Base-by-base conservation (phyloP, 2,797 vertebrate genomes). In the Gymnoscopelus microlampas region DNA sequence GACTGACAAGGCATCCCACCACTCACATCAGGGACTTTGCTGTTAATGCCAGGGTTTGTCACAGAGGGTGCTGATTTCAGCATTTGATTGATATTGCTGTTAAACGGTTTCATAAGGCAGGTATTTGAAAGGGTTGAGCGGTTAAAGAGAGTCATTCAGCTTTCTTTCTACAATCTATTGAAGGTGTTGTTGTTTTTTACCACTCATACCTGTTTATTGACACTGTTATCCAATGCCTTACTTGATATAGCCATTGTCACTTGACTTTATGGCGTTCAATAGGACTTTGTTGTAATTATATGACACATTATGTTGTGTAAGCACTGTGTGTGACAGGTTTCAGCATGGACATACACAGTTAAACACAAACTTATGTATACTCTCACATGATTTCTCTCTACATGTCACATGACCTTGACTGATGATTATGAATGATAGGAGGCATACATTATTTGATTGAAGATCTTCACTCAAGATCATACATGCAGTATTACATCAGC, bases 1-100 rank as follows among this genome's bases (percentile, higher is more conserved):
- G 94, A 94, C 87, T 93, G 95, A 95, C 95, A 91, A 90, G 90
- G 78, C 89, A 83, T 92, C 88, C 93, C 89, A 91, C 94, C 92
- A 94, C 90, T 95, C 94, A 69, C 79, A 78, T 76, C 66, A 82
- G 80, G 73, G 73, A 60, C 76, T 8, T 44, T 29, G 56, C 66
- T 19, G 50, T 63, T 50, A 10, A 62, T 82, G 80, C 88, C 87
- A 90, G 76, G 48, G 72, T 66, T 77, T 71, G 71, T 79, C 78
- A 80, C 80, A 39, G 50, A 72, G 75, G 80, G 88, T 79, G 85
- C 81, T n/a, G 85, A 85, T 82, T 77, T 77, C 73, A 71, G 58
- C 66, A 57, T 66, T 62, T 80, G 75, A 89, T 85, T 85, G 71
- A 89, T 88, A 75, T n/a, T 23, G 68, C 71, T 60, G 57, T 80